Conservation (phyloP, 2,888 invertebrate genomes). For the Mylabris sibirica region DNA sequence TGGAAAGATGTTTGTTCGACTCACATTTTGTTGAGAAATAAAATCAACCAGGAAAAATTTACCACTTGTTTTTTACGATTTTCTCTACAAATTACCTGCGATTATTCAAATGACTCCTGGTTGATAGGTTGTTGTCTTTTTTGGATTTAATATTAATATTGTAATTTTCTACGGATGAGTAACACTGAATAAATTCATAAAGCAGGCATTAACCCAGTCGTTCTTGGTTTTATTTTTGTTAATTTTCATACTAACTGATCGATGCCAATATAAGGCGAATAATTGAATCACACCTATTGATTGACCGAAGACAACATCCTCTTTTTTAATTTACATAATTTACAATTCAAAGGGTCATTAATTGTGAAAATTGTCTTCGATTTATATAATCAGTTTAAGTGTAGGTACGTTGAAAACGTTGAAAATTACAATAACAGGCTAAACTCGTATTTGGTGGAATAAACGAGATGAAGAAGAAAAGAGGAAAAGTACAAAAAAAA, state of each 20-base stretch:
- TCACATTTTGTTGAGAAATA: no score
- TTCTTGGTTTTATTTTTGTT: background rate
- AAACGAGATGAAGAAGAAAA: background rate
- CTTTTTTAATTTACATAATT: background rate
- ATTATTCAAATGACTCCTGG: no score
- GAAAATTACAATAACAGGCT: background rate
- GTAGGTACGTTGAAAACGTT: no score
- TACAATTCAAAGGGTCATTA: background rate
- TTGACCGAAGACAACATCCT: background rate
- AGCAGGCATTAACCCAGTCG: background rate
- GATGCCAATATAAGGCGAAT: background rate
- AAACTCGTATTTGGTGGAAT: background rate
- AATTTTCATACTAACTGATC: background rate
- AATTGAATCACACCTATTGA: background rate
- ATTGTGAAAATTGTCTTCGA: background rate
- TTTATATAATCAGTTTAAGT: background rate
- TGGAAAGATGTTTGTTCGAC: no score
- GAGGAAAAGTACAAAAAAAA: background rate
- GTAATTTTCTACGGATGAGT: no score
- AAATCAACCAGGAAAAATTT: no score
- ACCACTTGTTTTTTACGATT: no score
- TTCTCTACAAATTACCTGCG: no score
- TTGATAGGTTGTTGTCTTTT: no score
- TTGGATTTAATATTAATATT: no score
- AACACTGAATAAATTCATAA: background rate